Evolutionary conservation across 2,888 invertebrate genomes (phyloP).

Genomic region (Acleris cristana): DNA sequence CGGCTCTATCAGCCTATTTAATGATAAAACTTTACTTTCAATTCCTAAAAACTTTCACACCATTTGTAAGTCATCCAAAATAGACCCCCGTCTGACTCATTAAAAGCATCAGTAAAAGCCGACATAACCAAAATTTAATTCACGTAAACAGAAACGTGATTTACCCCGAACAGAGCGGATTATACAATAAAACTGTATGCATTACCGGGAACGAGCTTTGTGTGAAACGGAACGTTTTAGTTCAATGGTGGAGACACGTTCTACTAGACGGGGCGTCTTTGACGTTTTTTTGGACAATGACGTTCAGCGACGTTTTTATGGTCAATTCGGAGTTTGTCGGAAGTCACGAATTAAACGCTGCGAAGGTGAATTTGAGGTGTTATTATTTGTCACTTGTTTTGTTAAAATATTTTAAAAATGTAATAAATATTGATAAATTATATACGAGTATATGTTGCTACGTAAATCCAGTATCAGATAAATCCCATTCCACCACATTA

Average conservation of each 20-base stretch:
- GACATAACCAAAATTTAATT: constrained; percentile 34
- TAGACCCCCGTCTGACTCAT: constrained; percentile 31
- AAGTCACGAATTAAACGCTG: constrained; percentile 46
- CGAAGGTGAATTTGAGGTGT: constrained; percentile 41
- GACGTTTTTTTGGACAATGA: constrained; percentile 37
- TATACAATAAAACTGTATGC: constrained; percentile 44
- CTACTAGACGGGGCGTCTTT: constrained; percentile 44
- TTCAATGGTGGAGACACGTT: constrained; percentile 52
- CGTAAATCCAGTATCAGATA: no score
- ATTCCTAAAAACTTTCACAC: constrained; percentile 9
- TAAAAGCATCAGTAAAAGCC: constrained; percentile 30
- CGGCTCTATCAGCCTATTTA: no score
- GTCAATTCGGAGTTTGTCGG: constrained; percentile 47
- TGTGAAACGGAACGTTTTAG: constrained; percentile 48
- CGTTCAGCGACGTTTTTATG: constrained; percentile 41
- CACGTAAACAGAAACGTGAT: constrained; percentile 37
- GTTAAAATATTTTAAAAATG: neutral
- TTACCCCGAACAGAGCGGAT: constrained; percentile 40
- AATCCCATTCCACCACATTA: no score
- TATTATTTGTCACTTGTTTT: constrained; percentile 22
- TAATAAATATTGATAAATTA: neutral
- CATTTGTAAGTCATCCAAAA: constrained; percentile 22
- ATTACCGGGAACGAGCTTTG: constrained; percentile 45
- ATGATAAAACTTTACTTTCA: neutral
- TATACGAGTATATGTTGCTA: no score